Evolutionary conservation across 2,797 vertebrate species (phyloP), one percentile per base, ranked within the genome.

Genomic region (Anableps anableps): DNA sequence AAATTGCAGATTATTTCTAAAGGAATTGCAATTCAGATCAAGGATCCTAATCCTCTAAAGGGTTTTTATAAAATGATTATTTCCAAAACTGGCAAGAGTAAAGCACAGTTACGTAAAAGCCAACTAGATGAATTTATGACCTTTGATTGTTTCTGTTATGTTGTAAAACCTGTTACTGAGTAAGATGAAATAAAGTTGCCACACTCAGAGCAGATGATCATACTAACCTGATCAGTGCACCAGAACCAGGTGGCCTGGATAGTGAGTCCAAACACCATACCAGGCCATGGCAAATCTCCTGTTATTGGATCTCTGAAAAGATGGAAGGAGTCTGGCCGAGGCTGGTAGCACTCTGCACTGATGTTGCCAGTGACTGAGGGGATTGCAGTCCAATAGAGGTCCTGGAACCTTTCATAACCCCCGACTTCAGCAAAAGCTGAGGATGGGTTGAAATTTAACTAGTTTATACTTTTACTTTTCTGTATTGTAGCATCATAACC

Each of bases 241-340:
- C 98, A 99, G 92, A 98, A 99, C 98, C 97, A 99, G 47, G 88
- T 7, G 29, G 96, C 96, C 60, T 97, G 76, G 79, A 99, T 95
- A 51, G 95, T 95, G 75, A 98, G 92, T 64, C 98, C 98, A 23
- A 99, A 97, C 72, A 96, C 0, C 0, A 97, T 86, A 17, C 97
- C 98, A 0, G 98, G 98, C 98, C 98, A 99, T 0, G 98, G 98
- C 80, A 99, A 36, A 79, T 99, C 98, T 6, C 97, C 97, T 0
- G 71, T 95, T 48, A 96, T 0, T 0, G 98, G 72, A 31, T 98
- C 91, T 71, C 97, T 94, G 86, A 99, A 98, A 76, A 99, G 85
- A 85, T 99, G 97, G 84, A 99, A 99, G 76, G 98, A 76, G 55
- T 99, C 98, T 0, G 66, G 0, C 0, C 95, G 96, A 5, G 98